A percentile compares a stretch with the other conserved stretches of the same genome.
Conservation (phyloP, 1,140 invertebrate species). For the Pogonomyrmex californicus region DNA sequence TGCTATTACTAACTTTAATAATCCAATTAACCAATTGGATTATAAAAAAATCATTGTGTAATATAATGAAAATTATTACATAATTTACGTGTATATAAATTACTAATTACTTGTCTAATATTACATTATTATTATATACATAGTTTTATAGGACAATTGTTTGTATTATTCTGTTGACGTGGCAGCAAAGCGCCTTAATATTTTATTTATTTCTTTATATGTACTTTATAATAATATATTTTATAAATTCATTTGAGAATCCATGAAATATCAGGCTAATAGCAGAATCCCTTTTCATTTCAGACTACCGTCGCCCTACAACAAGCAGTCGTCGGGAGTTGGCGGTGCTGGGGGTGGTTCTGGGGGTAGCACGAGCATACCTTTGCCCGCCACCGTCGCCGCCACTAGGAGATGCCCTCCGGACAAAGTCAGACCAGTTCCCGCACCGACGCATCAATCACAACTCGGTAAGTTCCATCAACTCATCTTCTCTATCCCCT, state of each 20-base stretch:
- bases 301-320: constrained; percentile 89
- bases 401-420: constrained; percentile 91
- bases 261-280: not conserved
- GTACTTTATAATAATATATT: not conserved
- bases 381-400: constrained; percentile 91
- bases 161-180: too few relatives aligned
- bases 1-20: not conserved
- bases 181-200: too few relatives aligned
- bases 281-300: constrained; percentile 78
- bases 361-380: constrained; percentile 89
- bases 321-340: constrained; percentile 85
- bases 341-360: constrained; percentile 72
- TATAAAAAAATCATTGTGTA: not conserved
- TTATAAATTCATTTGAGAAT: not conserved
- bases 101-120: too few relatives aligned
- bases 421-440: constrained; percentile 91
- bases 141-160: too few relatives aligned
- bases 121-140: too few relatives aligned
- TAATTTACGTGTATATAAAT: too few relatives aligned
- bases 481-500: not conserved
- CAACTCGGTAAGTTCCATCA: constrained; percentile 84
- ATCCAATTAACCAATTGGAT: not conserved
- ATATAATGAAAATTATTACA: too few relatives aligned
- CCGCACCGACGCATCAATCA: constrained; percentile 88
- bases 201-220: not conserved